Percentiles rank a stretch among this genome's conserved stretches.
These are phyloP conservation scores for Aphelocoma coerulescens DNA, from an alignment of 2,113 vertebrate species.

Conservation along the genomic window DNA sequence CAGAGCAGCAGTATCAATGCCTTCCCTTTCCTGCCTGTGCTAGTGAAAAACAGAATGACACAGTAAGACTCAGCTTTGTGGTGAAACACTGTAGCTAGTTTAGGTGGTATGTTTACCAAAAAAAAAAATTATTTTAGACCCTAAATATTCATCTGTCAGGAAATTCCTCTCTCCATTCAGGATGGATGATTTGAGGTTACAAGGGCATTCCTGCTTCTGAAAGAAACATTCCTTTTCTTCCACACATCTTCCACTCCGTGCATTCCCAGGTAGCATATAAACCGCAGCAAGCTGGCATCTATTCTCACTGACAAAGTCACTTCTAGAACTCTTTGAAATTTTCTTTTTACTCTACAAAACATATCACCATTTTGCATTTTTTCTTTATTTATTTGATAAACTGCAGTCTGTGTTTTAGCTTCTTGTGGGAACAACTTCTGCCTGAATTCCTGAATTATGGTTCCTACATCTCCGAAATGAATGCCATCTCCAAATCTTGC, in stretches of 20 bases:
- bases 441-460: background rate
- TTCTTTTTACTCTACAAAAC: background rate
- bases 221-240: background rate
- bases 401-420: background rate
- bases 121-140: background rate
- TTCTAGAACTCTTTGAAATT: background rate
- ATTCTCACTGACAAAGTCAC: background rate
- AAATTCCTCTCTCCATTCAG: background rate
- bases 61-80: background rate
- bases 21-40: background rate
- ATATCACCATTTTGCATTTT: background rate
- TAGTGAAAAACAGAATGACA: background rate
- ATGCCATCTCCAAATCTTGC: background rate
- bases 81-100: background rate
- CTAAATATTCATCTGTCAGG: background rate
- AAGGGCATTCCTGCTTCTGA: background rate
- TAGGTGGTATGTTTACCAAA: rapidly evolving
- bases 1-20: background rate
- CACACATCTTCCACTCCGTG: background rate
- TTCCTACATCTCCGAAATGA: background rate
- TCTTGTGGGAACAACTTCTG: background rate
- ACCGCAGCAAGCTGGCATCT: background rate
- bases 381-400: background rate
- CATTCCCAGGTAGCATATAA: background rate
- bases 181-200: background rate